These are phyloP conservation scores for Idris sp. DNA, from an alignment of 1,140 invertebrate species.

Conservation along the genomic window DNA sequence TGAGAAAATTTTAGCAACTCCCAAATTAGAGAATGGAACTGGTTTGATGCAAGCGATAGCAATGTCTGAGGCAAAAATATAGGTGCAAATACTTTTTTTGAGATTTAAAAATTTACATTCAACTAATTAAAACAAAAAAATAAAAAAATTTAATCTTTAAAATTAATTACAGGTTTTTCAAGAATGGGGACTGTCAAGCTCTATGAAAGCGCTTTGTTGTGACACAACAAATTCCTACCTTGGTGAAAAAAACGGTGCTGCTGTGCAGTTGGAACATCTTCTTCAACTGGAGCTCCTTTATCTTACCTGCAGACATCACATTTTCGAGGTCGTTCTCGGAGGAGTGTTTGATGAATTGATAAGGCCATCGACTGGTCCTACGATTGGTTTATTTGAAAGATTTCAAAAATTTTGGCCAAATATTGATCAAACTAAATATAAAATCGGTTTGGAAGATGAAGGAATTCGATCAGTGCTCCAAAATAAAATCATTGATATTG, in stretches of 20 bases:
- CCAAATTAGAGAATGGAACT: slow-evolving; percentile 35
- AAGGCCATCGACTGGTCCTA: not conserved
- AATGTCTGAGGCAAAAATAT: slow-evolving; percentile 14
- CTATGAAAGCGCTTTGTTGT: slow-evolving; percentile 8
- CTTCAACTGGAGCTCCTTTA: slow-evolving; percentile 12
- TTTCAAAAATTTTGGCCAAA: slow-evolving; percentile 1
- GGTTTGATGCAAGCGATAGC: slow-evolving; percentile 30
- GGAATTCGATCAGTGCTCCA: slow-evolving; percentile 4
- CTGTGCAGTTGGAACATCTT: slow-evolving; percentile 7
- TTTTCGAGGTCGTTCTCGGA: not conserved
- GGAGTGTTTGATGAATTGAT: not conserved
- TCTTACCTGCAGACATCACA: slow-evolving; percentile 3
- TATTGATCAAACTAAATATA: slow-evolving; percentile 3
- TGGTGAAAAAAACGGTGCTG: slow-evolving; percentile 24
- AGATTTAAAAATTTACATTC: too few species aligned
- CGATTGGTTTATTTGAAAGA: not conserved
- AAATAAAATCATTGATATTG: slow-evolving; percentile 6
- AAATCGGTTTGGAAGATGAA: slow-evolving; percentile 15
- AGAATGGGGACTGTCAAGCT: not conserved
- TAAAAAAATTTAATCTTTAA: not conserved
- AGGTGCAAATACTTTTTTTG: too few species aligned
- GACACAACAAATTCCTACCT: slow-evolving; percentile 18
- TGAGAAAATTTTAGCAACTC: slow-evolving; percentile 31
- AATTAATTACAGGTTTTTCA: not conserved
- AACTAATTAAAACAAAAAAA: too few species aligned